phyloP scores from a whole-genome alignment of 2,888 invertebrate species.

The Lingula anatina region DNA sequence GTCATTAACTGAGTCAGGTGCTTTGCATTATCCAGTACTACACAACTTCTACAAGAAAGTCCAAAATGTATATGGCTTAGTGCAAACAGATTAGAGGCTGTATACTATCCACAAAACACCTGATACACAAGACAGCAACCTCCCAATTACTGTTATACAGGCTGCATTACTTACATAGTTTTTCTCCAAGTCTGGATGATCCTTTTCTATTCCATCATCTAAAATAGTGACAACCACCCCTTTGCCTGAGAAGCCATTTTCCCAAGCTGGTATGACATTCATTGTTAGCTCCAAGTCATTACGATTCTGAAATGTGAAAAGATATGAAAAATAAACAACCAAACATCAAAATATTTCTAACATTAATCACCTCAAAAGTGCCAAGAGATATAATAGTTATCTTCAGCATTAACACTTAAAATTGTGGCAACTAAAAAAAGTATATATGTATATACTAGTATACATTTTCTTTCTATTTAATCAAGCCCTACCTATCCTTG shows the following conservation, averaged over 20 bases:
- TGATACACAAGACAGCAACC: background rate
- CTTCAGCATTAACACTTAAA: too few species aligned
- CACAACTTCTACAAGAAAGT: too few species aligned
- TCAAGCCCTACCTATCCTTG: too few species aligned
- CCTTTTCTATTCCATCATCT: constrained; percentile 92
- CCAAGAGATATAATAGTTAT: background rate
- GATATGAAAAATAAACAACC: background rate
- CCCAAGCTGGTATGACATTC: constrained; percentile 96
- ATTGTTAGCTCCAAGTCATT: constrained; percentile 76
- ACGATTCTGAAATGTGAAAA: constrained; percentile 54
- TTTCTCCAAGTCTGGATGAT: constrained; percentile 84
- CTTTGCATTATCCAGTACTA: too few species aligned
- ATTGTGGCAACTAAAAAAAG: too few species aligned
- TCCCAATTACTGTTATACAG: too few species aligned
- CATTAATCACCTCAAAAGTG: background rate
- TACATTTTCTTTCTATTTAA: too few species aligned
- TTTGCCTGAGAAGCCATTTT: constrained; percentile 85
- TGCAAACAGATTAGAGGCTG: background rate
- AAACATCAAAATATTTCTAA: background rate
- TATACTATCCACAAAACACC: background rate
- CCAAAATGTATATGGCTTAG: too few species aligned
- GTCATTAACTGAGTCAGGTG: too few species aligned
- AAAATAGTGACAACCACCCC: constrained; percentile 95
- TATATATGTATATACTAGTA: too few species aligned
- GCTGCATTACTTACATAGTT: constrained; percentile 82